Percentiles rank a stretch among this genome's conserved stretches.
phyloP scores from a whole-genome alignment of 2,797 vertebrate genomes.

The Paedocypris micromegethes region DNA sequence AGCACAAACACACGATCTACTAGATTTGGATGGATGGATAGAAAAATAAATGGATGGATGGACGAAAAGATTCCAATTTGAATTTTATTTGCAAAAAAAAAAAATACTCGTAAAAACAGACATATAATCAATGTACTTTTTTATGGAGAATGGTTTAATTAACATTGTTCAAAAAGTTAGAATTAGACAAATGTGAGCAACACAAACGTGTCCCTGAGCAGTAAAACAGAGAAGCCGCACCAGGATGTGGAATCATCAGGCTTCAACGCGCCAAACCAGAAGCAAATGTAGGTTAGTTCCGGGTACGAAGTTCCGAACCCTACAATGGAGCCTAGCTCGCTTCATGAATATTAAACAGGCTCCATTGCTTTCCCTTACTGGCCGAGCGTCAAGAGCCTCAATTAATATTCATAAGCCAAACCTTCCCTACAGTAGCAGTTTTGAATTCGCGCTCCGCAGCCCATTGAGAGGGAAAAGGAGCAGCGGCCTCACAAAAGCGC shows the following conservation, averaged over 20 bases:
- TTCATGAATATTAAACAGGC: background rate
- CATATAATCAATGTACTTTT: no score
- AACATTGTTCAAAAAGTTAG: no score
- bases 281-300: slow-evolving; percentile 50
- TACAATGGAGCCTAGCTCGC: background rate
- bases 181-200: background rate
- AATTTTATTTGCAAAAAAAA: no score
- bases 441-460: slow-evolving; percentile 9
- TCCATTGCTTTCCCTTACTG: background rate
- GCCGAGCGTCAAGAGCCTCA: background rate
- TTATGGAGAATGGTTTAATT: no score
- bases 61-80: no score
- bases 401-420: slow-evolving; percentile 13
- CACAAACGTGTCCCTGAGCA: slow-evolving; percentile 32
- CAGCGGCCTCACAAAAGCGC: slow-evolving; percentile 24
- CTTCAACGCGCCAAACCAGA: slow-evolving; percentile 47
- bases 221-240: slow-evolving; percentile 62
- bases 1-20: no score
- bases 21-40: no score
- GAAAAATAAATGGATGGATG: no score
- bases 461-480: slow-evolving; percentile 36
- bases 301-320: slow-evolving; percentile 33
- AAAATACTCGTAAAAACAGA: no score
- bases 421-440: slow-evolving; percentile 13
- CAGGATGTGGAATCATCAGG: slow-evolving; percentile 69